A percentile compares a stretch with the other conserved stretches of the same genome.
Evolutionary conservation across 2,888 invertebrate species (phyloP).

Genomic region (Thumatha senex): DNA sequence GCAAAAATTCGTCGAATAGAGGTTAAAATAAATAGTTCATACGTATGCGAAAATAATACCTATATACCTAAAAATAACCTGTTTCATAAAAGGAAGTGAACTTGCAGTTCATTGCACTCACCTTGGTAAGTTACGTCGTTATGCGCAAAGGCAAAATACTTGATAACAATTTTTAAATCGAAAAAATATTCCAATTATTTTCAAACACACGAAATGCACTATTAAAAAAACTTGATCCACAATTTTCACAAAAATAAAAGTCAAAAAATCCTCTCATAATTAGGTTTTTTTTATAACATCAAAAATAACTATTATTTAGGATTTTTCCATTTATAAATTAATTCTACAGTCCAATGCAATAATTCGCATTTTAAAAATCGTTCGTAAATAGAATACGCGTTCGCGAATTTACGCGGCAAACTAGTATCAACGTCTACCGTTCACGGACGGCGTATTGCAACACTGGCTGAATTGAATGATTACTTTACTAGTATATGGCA

Average conservation of each 20-base stretch:
- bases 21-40: no score
- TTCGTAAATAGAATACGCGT: neutral
- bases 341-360: no score
- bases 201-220: neutral
- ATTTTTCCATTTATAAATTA: neutral
- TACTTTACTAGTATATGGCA: conserved; percentile 5
- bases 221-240: neutral
- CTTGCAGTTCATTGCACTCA: conserved; percentile 33
- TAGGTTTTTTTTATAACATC: no score
- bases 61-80: no score
- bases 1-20: no score
- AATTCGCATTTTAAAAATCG: neutral
- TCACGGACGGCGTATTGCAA: conserved; percentile 32
- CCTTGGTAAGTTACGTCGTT: conserved; percentile 14
- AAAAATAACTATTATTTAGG: no score
- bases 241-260: neutral
- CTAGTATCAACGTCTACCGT: conserved; percentile 30
- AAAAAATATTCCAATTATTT: neutral
- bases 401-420: conserved; percentile 14
- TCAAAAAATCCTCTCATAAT: neutral
- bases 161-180: conserved; percentile 8
- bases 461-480: conserved; percentile 28
- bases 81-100: conserved; percentile 14
- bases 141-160: conserved; percentile 11
- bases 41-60: no score